Conservation (phyloP, 2,113 vertebrate genomes). For the Spheniscus mendiculus region DNA sequence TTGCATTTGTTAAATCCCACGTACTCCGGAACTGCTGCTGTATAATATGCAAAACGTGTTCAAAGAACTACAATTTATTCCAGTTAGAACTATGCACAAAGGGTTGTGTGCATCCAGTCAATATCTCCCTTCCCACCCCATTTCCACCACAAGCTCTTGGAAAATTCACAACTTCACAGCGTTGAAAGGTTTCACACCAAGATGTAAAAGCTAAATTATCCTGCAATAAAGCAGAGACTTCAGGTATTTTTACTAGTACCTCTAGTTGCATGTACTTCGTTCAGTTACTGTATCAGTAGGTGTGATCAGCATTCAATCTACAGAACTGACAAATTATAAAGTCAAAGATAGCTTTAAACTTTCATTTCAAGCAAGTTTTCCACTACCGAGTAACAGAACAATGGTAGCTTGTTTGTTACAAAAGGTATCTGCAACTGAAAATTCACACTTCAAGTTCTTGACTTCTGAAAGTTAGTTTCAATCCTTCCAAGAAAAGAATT, state of each 20-base stretch:
- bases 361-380: conserved; percentile 42
- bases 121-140: conserved; percentile 42
- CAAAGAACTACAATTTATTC: conserved; percentile 40
- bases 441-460: background rate
- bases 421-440: conserved; percentile 30
- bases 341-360: conserved; percentile 32
- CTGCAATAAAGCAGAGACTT: conserved; percentile 72
- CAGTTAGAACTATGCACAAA: conserved; percentile 51
- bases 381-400: background rate
- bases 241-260: background rate
- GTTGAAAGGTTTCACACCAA: conserved; percentile 41
- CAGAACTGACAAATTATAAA: conserved; percentile 18
- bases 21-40: conserved; percentile 69
- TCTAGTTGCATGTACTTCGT: conserved; percentile 48
- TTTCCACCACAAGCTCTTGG: conserved; percentile 33
- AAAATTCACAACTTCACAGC: conserved; percentile 60
- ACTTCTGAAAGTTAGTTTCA: conserved; percentile 27
- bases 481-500: background rate
- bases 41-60: conserved; percentile 48
- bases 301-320: conserved; percentile 49
- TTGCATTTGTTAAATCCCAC: conserved; percentile 44
- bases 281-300: conserved; percentile 30
- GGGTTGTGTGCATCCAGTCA: conserved; percentile 48
- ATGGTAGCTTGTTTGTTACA: conserved; percentile 25
- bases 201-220: conserved; percentile 17